These are phyloP conservation scores for Mesaphorura yosii DNA, from an alignment of 1,140 invertebrate species.

Conservation along the genomic window DNA sequence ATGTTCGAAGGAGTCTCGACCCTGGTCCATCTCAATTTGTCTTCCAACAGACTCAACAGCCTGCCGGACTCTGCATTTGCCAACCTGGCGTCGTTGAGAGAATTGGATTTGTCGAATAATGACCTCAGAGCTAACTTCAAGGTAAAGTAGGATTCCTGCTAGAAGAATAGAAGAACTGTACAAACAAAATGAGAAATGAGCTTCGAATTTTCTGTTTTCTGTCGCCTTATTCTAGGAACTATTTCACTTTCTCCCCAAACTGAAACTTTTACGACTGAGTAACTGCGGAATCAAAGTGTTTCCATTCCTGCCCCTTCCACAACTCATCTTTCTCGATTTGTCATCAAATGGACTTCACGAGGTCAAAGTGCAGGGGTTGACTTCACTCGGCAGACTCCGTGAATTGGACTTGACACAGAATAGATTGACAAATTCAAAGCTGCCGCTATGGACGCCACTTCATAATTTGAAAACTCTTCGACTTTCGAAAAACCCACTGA, in stretches of 20 bases:
- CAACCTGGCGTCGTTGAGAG: constrained; percentile 56
- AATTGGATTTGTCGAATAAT: constrained; percentile 68
- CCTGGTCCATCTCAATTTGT: constrained; percentile 62
- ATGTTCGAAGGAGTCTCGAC: constrained; percentile 71
- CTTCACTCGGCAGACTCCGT: constrained; percentile 23
- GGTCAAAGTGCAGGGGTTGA: constrained; percentile 22
- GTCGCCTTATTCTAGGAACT: constrained; percentile 44
- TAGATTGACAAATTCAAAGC: constrained; percentile 16
- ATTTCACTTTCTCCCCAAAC: constrained; percentile 71
- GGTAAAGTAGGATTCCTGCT: constrained; percentile 18
- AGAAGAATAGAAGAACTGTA: too few relatives aligned
- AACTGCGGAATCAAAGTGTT: constrained; percentile 59
- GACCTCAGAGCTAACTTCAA: constrained; percentile 72
- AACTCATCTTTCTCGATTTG: constrained; percentile 43
- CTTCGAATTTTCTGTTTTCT: not conserved
- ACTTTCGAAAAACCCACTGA: constrained; percentile 59
- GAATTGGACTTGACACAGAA: constrained; percentile 34
- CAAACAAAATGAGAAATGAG: too few relatives aligned
- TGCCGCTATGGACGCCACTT: constrained; percentile 35
- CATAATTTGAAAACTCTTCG: constrained; percentile 60
- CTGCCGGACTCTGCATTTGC: constrained; percentile 80
- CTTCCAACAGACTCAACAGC: constrained; percentile 66
- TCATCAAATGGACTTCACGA: constrained; percentile 25
- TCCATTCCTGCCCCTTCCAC: constrained; percentile 57
- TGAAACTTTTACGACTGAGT: constrained; percentile 60